A percentile compares a stretch with the other conserved stretches of the same genome.
phyloP scores from a whole-genome alignment of 2,888 invertebrate genomes.

The Cybosia mesomella region DNA sequence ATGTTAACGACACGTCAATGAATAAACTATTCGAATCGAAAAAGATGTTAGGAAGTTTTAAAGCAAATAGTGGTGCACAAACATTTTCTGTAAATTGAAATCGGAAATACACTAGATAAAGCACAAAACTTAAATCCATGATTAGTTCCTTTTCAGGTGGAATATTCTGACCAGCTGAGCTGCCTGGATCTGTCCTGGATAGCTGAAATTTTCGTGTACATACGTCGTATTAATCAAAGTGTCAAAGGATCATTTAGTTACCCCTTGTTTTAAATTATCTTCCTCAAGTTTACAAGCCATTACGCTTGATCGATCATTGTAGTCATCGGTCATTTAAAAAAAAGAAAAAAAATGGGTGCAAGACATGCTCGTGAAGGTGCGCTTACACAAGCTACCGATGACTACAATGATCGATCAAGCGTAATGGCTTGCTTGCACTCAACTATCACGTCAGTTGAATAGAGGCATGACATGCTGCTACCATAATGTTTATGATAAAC shows the following conservation, averaged over 20 bases:
- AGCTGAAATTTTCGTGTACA: neutral
- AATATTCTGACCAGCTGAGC: too few species aligned
- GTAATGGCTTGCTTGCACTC: neutral
- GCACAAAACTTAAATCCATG: neutral
- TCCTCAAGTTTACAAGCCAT: constrained; percentile 23
- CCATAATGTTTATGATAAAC: neutral
- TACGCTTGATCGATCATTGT: constrained; percentile 43
- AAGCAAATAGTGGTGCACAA: neutral
- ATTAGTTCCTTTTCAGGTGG: neutral
- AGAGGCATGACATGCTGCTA: neutral
- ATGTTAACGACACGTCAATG: neutral
- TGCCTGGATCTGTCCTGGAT: neutral
- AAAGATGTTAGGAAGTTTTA: neutral
- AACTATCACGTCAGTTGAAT: neutral
- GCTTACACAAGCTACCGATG: too few species aligned
- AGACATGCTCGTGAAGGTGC: too few species aligned
- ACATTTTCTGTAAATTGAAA: neutral
- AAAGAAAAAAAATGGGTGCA: too few species aligned
- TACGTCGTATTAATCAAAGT: neutral
- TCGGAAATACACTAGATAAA: neutral
- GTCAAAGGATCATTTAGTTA: neutral
- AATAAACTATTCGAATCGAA: neutral
- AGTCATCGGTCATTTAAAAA: constrained; percentile 65
- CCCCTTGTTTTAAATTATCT: neutral
- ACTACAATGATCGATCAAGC: too few species aligned